A percentile compares a stretch with the other conserved stretches of the same genome.
Evolutionary conservation across 2,888 invertebrate species (phyloP).

Genomic region (Caenorhabditis uteleia): DNA sequence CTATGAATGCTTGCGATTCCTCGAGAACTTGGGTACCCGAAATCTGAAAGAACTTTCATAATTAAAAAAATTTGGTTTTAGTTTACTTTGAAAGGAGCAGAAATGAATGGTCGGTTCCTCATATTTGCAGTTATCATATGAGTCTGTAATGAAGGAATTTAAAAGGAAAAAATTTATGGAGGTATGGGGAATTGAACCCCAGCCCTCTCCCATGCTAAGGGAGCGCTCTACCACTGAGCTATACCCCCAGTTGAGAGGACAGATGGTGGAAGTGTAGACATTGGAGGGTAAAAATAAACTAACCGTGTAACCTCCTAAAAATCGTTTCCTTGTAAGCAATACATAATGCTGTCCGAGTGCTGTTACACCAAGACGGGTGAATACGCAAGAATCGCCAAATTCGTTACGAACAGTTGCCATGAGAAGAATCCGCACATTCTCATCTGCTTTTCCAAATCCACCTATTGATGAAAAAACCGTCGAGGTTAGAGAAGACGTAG

Average conservation of each 20-base stretch:
- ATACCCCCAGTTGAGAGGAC: slow-evolving; percentile 41
- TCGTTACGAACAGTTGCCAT: slow-evolving; percentile 36
- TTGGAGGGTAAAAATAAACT: background rate
- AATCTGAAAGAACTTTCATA: too few relatives aligned
- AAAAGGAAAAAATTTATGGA: slow-evolving; percentile 35
- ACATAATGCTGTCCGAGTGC: slow-evolving; percentile 47
- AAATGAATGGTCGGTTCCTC: slow-evolving; percentile 51
- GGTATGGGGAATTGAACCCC: slow-evolving; percentile 56
- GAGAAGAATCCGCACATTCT: slow-evolving; percentile 29
- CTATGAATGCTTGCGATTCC: slow-evolving; percentile 38
- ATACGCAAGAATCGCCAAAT: slow-evolving; percentile 30
- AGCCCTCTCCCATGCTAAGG: slow-evolving; percentile 60
- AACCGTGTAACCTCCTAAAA: slow-evolving; percentile 45
- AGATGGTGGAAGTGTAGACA: background rate
- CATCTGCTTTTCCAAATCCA: slow-evolving; percentile 20
- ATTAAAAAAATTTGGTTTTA: too few relatives aligned
- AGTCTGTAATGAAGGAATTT: slow-evolving; percentile 19
- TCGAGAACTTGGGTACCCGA: slow-evolving; percentile 22
- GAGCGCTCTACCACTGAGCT: slow-evolving; percentile 62
- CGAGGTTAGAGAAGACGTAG: background rate
- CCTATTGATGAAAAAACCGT: slow-evolving; percentile 13
- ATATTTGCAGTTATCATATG: slow-evolving; percentile 50
- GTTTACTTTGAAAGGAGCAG: slow-evolving; percentile 39
- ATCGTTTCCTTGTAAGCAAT: slow-evolving; percentile 34
- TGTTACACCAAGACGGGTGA: slow-evolving; percentile 37